These are phyloP conservation scores for Onthophagus taurus DNA, from an alignment of 1,140 invertebrate genomes.

Conservation along the genomic window DNA sequence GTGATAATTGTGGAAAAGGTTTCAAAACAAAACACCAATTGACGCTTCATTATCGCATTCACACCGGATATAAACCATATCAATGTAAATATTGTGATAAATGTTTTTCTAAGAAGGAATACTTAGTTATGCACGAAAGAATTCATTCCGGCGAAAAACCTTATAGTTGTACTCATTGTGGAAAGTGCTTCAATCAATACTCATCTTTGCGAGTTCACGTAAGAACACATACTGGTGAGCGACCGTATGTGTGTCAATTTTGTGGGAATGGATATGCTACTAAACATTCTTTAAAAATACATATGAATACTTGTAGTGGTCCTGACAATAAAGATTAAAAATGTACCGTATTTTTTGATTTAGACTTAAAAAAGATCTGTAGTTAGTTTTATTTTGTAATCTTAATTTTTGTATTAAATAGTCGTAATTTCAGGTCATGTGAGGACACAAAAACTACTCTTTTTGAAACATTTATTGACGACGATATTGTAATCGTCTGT, in stretches of 20 bases:
- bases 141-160: slow-evolving; percentile 47
- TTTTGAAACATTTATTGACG: too few relatives aligned
- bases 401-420: too few relatives aligned
- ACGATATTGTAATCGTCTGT: background rate
- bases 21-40: slow-evolving; percentile 50
- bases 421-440: too few relatives aligned
- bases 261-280: slow-evolving; percentile 28
- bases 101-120: slow-evolving; percentile 44
- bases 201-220: slow-evolving; percentile 41
- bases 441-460: too few relatives aligned
- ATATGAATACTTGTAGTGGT: slow-evolving; percentile 30
- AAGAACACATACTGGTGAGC: slow-evolving; percentile 33
- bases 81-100: slow-evolving; percentile 45
- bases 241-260: slow-evolving; percentile 29
- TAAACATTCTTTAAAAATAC: slow-evolving; percentile 27
- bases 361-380: background rate
- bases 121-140: slow-evolving; percentile 46
- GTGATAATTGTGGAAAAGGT: slow-evolving; percentile 42
- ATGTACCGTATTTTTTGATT: background rate
- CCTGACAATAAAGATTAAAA: background rate
- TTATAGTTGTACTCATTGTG: slow-evolving; percentile 44
- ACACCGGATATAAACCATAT: slow-evolving; percentile 43
- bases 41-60: slow-evolving; percentile 50
- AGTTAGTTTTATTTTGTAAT: background rate
- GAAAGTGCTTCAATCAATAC: slow-evolving; percentile 41